These are phyloP conservation scores for Drosophila mulleri DNA, from an alignment of 2,888 invertebrate species.

Conservation along the genomic window DNA sequence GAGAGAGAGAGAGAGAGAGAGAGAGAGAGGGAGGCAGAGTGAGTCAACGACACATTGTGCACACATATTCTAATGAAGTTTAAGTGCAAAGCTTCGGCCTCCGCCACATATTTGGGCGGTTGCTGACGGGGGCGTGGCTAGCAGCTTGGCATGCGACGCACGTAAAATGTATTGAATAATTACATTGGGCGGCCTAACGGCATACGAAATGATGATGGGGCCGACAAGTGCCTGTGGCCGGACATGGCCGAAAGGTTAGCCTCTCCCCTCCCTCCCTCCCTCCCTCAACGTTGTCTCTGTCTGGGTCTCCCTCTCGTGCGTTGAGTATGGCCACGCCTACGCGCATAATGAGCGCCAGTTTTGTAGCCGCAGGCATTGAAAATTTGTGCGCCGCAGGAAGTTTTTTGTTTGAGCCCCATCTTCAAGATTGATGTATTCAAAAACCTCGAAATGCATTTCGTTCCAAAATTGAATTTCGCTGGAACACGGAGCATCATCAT, in stretches of 20 bases:
- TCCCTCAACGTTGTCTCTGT: background rate
- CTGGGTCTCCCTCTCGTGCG: background rate
- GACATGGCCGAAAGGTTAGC: slow-evolving; percentile 48
- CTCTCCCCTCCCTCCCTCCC: background rate
- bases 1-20: background rate
- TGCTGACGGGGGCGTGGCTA: slow-evolving; percentile 50
- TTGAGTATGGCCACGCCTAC: slow-evolving; percentile 35
- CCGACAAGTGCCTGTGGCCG: slow-evolving; percentile 53
- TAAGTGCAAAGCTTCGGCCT: slow-evolving; percentile 48
- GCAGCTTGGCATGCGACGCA: slow-evolving; percentile 65
- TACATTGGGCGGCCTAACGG: slow-evolving; percentile 73
- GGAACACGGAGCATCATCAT: slow-evolving; percentile 41
- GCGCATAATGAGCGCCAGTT: slow-evolving; percentile 69
- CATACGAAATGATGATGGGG: slow-evolving; percentile 63
- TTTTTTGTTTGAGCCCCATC: slow-evolving; percentile 21
- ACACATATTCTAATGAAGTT: slow-evolving; percentile 72
- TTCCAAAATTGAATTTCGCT: slow-evolving; percentile 67
- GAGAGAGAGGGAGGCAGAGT: background rate
- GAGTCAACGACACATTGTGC: slow-evolving; percentile 46
- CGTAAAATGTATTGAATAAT: slow-evolving; percentile 81
- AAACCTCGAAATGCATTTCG: slow-evolving; percentile 62
- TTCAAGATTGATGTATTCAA: slow-evolving; percentile 71
- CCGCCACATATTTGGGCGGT: slow-evolving; percentile 17
- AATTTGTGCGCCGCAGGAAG: slow-evolving; percentile 59
- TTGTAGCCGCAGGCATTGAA: slow-evolving; percentile 60